phyloP scores from a whole-genome alignment of 2,113 vertebrate genomes.

The Mustela nigripes region DNA sequence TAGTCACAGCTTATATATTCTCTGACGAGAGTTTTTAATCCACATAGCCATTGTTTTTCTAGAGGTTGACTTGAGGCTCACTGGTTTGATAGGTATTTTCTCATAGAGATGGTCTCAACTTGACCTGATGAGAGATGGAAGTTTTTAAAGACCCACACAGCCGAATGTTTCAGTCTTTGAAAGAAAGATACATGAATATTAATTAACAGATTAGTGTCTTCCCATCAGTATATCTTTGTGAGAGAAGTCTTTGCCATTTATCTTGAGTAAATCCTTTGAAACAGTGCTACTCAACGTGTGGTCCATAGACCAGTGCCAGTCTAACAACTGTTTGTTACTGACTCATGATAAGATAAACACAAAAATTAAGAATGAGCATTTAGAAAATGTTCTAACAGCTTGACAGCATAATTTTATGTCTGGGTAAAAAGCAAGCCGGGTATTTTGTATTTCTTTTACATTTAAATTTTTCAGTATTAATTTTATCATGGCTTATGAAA shows the following conservation, averaged over 20 bases:
- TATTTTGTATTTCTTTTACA: constrained; percentile 45
- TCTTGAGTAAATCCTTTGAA: constrained; percentile 55
- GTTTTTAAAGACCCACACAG: constrained; percentile 29
- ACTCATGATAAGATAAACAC: not conserved
- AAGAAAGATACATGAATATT: constrained; percentile 58
- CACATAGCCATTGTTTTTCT: constrained; percentile 46
- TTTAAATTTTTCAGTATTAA: constrained; percentile 46
- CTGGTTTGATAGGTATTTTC: constrained; percentile 49
- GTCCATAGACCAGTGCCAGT: not conserved
- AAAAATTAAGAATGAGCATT: constrained; percentile 33
- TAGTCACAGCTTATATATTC: constrained; percentile 37
- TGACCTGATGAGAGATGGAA: constrained; percentile 24
- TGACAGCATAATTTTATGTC: not conserved
- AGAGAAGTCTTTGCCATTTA: constrained; percentile 36
- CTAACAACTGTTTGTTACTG: constrained; percentile 13
- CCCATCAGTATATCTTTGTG: constrained; percentile 43
- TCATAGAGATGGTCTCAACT: constrained; percentile 8
- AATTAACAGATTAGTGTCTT: constrained; percentile 17
- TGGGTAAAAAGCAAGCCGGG: not conserved
- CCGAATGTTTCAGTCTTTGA: constrained; percentile 58
- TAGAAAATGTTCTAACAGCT: not conserved
- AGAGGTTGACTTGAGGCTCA: constrained; percentile 49
- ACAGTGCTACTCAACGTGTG: not conserved
- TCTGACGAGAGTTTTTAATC: constrained; percentile 53
- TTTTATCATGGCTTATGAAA: constrained; percentile 59